Percentiles rank a stretch among this genome's conserved stretches.
These are phyloP conservation scores for Salmo trutta DNA, from an alignment of 2,797 vertebrate species.

Conservation along the genomic window DNA sequence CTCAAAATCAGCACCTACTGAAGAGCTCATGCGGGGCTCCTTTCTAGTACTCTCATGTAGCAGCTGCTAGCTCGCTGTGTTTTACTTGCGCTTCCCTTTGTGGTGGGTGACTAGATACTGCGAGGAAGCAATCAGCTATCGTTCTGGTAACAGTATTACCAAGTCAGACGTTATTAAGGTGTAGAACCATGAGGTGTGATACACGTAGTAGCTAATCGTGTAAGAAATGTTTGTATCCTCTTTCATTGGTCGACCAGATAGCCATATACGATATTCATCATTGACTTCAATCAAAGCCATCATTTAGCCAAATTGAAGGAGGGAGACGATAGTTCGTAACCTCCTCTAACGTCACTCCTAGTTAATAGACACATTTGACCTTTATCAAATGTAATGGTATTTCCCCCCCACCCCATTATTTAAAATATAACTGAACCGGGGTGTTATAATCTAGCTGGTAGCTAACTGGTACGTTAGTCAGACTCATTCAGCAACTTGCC, in stretches of 20 bases:
- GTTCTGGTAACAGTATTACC: background rate
- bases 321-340: background rate
- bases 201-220: background rate
- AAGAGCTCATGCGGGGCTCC: background rate
- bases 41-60: constrained; percentile 3
- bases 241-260: background rate
- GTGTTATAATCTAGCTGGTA: background rate
- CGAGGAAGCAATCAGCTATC: background rate
- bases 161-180: background rate
- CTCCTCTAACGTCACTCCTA: background rate
- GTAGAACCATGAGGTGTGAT: background rate
- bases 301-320: background rate
- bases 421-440: background rate
- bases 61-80: background rate
- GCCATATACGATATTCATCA: background rate
- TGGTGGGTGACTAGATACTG: background rate
- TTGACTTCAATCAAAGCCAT: background rate
- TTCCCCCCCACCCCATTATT: background rate
- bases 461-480: background rate
- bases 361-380: background rate
- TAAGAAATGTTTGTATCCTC: background rate
- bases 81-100: constrained; percentile 2
- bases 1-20: background rate
- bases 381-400: background rate
- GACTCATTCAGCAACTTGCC: background rate